phyloP scores from a whole-genome alignment of 2,888 invertebrate genomes.

The Hoplodrina ambigua region DNA sequence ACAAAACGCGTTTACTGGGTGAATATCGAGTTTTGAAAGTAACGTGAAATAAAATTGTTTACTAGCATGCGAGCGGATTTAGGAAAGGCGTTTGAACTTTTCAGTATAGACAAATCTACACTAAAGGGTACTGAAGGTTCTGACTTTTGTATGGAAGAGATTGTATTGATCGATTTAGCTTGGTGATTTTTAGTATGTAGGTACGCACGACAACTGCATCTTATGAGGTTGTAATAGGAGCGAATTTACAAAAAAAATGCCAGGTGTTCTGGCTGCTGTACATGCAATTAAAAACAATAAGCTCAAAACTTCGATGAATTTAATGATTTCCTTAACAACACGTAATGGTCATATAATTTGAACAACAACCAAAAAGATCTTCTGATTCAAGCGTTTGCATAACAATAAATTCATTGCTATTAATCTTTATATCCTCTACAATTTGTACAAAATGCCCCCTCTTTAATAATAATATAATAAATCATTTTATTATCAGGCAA shows the following conservation, averaged over 20 bases:
- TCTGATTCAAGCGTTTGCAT: slow-evolving; percentile 66
- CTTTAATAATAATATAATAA: too few relatives aligned
- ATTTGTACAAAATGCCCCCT: slow-evolving; percentile 67
- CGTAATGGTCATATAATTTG: slow-evolving; percentile 29
- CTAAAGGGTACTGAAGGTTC: too few relatives aligned
- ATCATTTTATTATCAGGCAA: too few relatives aligned
- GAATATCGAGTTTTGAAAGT: slow-evolving; percentile 53
- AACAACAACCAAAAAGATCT: slow-evolving; percentile 41
- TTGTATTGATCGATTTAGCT: too few relatives aligned
- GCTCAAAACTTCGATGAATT: slow-evolving; percentile 9
- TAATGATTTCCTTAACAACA: slow-evolving; percentile 18
- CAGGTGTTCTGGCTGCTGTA: background rate
- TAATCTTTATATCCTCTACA: slow-evolving; percentile 66
- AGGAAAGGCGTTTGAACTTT: slow-evolving; percentile 26
- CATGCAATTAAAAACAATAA: slow-evolving; percentile 3
- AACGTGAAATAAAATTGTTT: slow-evolving; percentile 50
- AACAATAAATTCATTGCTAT: slow-evolving; percentile 70
- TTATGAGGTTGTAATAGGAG: too few relatives aligned
- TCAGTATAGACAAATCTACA: too few relatives aligned
- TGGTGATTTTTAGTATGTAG: too few relatives aligned
- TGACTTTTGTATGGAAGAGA: too few relatives aligned
- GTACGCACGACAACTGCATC: too few relatives aligned
- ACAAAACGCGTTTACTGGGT: slow-evolving; percentile 52
- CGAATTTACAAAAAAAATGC: too few relatives aligned
- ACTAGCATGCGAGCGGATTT: slow-evolving; percentile 36